These are phyloP conservation scores for Clarias gariepinus DNA, from an alignment of 2,113 vertebrate species.

Conservation along the genomic window DNA sequence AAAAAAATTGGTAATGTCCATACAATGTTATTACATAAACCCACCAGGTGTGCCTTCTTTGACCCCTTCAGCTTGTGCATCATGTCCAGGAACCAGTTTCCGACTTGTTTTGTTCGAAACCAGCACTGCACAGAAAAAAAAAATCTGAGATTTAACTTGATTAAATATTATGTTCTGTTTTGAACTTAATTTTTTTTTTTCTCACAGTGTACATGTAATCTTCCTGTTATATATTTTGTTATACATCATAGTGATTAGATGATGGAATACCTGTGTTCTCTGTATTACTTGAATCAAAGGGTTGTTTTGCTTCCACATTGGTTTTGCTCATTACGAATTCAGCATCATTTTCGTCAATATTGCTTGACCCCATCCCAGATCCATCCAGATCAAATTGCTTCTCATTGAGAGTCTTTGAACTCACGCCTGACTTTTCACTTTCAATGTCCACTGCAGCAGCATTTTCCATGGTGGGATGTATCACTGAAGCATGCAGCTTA, in stretches of 20 bases:
- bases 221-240: neutral
- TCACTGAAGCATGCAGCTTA: neutral
- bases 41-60: constrained; percentile 39
- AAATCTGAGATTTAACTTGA: neutral
- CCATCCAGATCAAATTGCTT: too few relatives aligned
- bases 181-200: neutral
- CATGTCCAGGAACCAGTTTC: fast-evolving
- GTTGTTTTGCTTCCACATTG: neutral
- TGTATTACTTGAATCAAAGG: too few relatives aligned
- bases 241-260: neutral
- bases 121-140: neutral
- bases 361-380: neutral
- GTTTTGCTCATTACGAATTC: neutral
- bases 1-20: neutral
- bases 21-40: neutral
- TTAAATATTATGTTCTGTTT: neutral
- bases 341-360: neutral
- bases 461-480: neutral
- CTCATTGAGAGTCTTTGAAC: neutral
- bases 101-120: fast-evolving
- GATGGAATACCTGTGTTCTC: constrained; percentile 3
- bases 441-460: neutral
- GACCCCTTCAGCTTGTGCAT: neutral
- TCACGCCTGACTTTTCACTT: neutral
- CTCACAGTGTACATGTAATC: neutral